A percentile compares a stretch with the other conserved stretches of the same genome.
Conservation (phyloP, 1,140 invertebrate species). For the Drosophila quadrilineata region DNA sequence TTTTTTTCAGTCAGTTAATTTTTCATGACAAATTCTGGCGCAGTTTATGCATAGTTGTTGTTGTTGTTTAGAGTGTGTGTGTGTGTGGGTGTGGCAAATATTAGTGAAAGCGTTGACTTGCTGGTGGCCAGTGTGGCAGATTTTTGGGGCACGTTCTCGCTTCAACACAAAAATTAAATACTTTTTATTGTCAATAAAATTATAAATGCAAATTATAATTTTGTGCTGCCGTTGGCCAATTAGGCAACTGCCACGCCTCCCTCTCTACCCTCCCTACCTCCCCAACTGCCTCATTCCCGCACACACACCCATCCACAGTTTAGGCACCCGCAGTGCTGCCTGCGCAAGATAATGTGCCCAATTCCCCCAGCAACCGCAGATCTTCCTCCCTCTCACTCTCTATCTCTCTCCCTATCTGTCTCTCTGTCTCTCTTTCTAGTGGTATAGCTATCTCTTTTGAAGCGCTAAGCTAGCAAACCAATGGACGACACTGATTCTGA, state of each 20-base stretch:
- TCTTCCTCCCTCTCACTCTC: not conserved
- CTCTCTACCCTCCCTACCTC: not conserved
- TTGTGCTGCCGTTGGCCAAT: constrained; percentile 74
- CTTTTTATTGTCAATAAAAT: constrained; percentile 79
- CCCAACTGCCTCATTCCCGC: not conserved
- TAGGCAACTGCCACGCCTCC: constrained; percentile 36
- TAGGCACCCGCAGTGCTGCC: constrained; percentile 25
- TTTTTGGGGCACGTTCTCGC: constrained; percentile 40
- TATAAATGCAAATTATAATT: constrained; percentile 80
- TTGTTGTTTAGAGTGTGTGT: constrained; percentile 20
- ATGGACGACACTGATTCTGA: constrained; percentile 57
- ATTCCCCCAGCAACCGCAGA: constrained; percentile 19
- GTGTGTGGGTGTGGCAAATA: constrained; percentile 16
- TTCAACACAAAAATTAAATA: constrained; percentile 71
- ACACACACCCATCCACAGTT: too few species aligned
- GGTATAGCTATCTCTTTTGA: too few species aligned
- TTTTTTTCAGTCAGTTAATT: constrained; percentile 49
- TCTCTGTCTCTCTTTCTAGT: too few species aligned
- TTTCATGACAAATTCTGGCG: constrained; percentile 59
- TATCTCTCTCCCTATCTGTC: too few species aligned
- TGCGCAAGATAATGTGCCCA: constrained; percentile 57
- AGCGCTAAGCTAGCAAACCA: too few species aligned
- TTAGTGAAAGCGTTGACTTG: constrained; percentile 51
- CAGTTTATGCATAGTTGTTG: constrained; percentile 25
- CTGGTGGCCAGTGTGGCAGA: constrained; percentile 24